A percentile compares a stretch with the other conserved stretches of the same genome.
Evolutionary conservation across 1,140 invertebrate species (phyloP).

Genomic region (Halotydeus destructor): DNA sequence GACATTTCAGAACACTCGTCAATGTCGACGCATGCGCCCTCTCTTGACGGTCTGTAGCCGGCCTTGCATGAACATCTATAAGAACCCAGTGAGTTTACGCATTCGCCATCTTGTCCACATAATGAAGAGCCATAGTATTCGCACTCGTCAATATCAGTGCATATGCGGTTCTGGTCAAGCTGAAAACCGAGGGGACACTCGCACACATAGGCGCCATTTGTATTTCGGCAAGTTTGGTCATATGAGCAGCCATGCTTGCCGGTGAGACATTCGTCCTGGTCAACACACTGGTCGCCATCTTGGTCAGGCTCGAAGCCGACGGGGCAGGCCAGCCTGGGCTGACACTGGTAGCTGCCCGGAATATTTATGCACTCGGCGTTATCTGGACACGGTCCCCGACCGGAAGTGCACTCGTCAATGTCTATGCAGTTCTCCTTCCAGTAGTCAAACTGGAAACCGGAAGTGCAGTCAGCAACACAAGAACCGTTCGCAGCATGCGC

Average conservation of each 20-base stretch:
- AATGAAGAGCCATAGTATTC: constrained; percentile 25
- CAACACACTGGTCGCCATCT: constrained; percentile 27
- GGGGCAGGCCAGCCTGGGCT: constrained; percentile 19
- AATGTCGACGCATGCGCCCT: too few relatives aligned
- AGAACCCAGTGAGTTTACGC: constrained; percentile 38
- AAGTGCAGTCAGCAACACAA: too few relatives aligned
- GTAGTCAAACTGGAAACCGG: too few relatives aligned
- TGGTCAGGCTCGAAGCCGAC: constrained; percentile 24
- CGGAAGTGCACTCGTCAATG: constrained; percentile 24
- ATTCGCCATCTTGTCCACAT: constrained; percentile 26
- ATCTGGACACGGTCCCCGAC: constrained; percentile 21
- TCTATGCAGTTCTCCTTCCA: too few relatives aligned
- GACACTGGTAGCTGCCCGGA: constrained; percentile 32
- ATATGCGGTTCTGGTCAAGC: constrained; percentile 25
- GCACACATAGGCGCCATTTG: constrained; percentile 63
- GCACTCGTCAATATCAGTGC: constrained; percentile 44
- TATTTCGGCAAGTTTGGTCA: constrained; percentile 56
- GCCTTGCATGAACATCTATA: constrained; percentile 51
- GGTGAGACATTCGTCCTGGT: constrained; percentile 63
- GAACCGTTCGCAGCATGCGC: too few relatives aligned
- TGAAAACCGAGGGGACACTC: constrained; percentile 50
- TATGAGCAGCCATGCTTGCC: constrained; percentile 50
- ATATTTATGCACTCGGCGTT: constrained; percentile 33
- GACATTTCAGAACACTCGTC: too few relatives aligned
- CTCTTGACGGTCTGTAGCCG: too few relatives aligned